phyloP scores from a whole-genome alignment of 2,888 invertebrate species.

The Drosophila nr. perissopoda region DNA sequence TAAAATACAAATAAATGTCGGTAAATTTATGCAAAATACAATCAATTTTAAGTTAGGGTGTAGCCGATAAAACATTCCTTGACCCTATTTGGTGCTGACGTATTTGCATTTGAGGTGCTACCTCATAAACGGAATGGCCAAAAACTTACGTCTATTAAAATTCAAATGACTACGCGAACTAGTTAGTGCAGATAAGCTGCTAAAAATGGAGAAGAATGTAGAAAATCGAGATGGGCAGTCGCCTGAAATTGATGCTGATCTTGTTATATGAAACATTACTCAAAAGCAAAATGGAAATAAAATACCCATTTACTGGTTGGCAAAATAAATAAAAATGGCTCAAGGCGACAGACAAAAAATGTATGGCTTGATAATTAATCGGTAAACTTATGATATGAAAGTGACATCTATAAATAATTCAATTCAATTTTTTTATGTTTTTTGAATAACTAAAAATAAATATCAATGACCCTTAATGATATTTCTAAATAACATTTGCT shows the following conservation, averaged over 20 bases:
- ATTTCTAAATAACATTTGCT: neutral
- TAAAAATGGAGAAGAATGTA: constrained; percentile 13
- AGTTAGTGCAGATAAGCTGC: constrained; percentile 30
- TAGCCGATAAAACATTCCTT: constrained; percentile 36
- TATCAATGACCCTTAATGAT: neutral
- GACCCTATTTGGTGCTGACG: constrained; percentile 52
- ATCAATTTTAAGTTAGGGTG: constrained; percentile 34
- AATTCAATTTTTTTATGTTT: neutral
- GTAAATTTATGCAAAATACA: constrained; percentile 35
- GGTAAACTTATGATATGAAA: constrained; percentile 11
- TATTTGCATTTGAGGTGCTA: constrained; percentile 63
- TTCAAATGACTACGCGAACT: constrained; percentile 39
- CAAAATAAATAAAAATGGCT: constrained; percentile 17
- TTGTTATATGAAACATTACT: constrained; percentile 51
- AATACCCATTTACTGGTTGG: constrained; percentile 21
- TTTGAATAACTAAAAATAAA: constrained; percentile 7
- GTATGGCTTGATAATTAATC: constrained; percentile 5
- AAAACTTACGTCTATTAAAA: constrained; percentile 28
- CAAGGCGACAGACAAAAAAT: constrained; percentile 5
- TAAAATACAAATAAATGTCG: constrained; percentile 12
- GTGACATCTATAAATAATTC: constrained; percentile 3
- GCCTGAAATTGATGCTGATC: constrained; percentile 47
- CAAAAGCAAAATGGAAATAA: constrained; percentile 47
- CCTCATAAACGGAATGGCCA: constrained; percentile 39
- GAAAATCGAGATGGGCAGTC: constrained; percentile 3